Evolutionary conservation across 2,888 invertebrate genomes (phyloP).

Genomic region (Choristoneura rosaceana): DNA sequence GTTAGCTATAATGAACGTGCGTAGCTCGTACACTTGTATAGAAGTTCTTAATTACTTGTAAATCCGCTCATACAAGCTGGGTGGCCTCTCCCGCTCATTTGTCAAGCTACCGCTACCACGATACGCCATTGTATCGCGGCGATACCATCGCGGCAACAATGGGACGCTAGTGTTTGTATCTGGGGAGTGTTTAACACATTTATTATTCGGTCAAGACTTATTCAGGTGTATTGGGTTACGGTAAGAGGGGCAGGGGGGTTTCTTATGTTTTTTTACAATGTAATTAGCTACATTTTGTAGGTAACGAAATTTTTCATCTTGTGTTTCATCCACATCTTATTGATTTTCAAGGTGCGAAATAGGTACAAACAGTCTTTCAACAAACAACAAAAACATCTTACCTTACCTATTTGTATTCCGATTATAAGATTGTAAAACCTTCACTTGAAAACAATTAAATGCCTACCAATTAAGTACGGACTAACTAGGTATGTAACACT

Average conservation of each 20-base stretch:
- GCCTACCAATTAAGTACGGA: too few relatives aligned
- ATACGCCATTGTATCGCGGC: constrained; percentile 56
- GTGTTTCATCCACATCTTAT: too few relatives aligned
- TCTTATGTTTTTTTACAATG: too few relatives aligned
- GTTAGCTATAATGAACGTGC: too few relatives aligned
- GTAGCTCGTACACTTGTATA: too few relatives aligned
- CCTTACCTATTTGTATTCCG: too few relatives aligned
- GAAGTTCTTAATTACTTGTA: constrained; percentile 9
- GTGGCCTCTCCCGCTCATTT: constrained; percentile 69
- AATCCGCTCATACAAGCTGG: constrained; percentile 55
- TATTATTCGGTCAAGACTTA: constrained; percentile 60
- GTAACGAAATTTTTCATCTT: too few relatives aligned
- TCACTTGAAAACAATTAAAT: neutral
- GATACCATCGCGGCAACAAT: constrained; percentile 69
- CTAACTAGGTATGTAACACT: neutral
- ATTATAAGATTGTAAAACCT: too few relatives aligned
- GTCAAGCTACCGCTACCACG: constrained; percentile 75
- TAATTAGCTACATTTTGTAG: too few relatives aligned
- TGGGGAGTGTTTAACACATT: constrained; percentile 79
- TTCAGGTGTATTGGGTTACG: constrained; percentile 42
- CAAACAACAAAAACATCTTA: too few relatives aligned
- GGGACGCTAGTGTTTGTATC: constrained; percentile 69
- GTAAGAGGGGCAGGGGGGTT: neutral
- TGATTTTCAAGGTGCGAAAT: too few relatives aligned
- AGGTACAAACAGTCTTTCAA: too few relatives aligned